These are phyloP conservation scores for Galerucella nymphaeae DNA, from an alignment of 2,888 invertebrate species.

Conservation along the genomic window DNA sequence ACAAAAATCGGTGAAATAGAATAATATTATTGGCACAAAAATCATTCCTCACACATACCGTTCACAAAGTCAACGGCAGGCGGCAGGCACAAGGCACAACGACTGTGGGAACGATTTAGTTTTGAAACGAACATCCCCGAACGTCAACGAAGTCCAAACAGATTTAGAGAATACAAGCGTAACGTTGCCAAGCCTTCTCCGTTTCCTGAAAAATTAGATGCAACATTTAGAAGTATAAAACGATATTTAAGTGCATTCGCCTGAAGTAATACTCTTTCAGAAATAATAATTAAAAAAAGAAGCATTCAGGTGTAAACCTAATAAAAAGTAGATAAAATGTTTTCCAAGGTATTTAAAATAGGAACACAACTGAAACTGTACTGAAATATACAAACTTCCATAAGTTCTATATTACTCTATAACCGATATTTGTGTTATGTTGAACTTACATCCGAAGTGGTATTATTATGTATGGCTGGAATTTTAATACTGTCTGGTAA, in stretches of 20 bases:
- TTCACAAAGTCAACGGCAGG: conserved; percentile 53
- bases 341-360: no score
- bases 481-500: conserved; percentile 11
- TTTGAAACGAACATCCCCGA: conserved; percentile 40
- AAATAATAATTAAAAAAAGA: no score
- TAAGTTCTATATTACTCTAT: no score
- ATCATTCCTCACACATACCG: conserved; percentile 54
- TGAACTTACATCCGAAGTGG: no score
- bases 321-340: no score
- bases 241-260: neutral
- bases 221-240: neutral
- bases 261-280: no score
- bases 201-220: neutral
- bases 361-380: no score
- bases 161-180: conserved; percentile 25
- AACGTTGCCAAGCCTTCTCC: conserved; percentile 39
- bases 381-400: no score
- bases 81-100: conserved; percentile 54
- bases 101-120: conserved; percentile 50
- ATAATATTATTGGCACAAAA: conserved; percentile 52
- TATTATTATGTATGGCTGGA: neutral
- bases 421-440: no score
- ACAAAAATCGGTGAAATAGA: conserved; percentile 48
- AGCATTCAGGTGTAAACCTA: no score
- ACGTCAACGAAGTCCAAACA: conserved; percentile 37